phyloP scores from a whole-genome alignment of 2,888 invertebrate genomes.

The Dioctria linearis region DNA sequence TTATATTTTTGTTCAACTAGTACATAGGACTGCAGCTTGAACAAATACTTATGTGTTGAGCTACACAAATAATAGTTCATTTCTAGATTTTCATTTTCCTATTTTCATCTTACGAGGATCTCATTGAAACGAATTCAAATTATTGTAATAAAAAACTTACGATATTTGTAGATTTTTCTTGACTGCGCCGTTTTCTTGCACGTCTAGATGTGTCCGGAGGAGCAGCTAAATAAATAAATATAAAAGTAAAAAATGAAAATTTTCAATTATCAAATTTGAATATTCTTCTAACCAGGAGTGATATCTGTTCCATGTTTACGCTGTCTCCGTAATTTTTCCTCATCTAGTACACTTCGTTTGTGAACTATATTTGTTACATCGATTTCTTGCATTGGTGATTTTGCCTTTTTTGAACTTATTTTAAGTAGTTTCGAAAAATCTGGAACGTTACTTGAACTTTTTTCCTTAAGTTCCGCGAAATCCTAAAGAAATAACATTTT shows the following conservation, averaged over 20 bases:
- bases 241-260: not conserved
- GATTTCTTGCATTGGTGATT: constrained; percentile 69
- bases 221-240: constrained; percentile 60
- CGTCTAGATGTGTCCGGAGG: constrained; percentile 71
- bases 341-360: constrained; percentile 68
- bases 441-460: constrained; percentile 68
- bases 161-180: constrained; percentile 76
- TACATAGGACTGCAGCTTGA: no score
- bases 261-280: not conserved
- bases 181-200: constrained; percentile 76
- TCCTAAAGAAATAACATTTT: constrained; percentile 66
- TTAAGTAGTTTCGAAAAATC: constrained; percentile 69
- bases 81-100: no score
- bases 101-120: no score
- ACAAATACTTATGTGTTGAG: no score
- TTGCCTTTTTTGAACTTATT: constrained; percentile 66
- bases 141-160: constrained; percentile 72
- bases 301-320: constrained; percentile 66
- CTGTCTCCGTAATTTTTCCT: constrained; percentile 69
- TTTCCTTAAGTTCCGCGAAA: constrained; percentile 69
- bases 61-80: no score
- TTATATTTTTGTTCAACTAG: no score
- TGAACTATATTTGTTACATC: constrained; percentile 66
- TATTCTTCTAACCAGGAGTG: constrained; percentile 56
- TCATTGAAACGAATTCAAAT: no score